Evolutionary conservation across 2,888 invertebrate species (phyloP).

Genomic region (Schizaphis graminum): DNA sequence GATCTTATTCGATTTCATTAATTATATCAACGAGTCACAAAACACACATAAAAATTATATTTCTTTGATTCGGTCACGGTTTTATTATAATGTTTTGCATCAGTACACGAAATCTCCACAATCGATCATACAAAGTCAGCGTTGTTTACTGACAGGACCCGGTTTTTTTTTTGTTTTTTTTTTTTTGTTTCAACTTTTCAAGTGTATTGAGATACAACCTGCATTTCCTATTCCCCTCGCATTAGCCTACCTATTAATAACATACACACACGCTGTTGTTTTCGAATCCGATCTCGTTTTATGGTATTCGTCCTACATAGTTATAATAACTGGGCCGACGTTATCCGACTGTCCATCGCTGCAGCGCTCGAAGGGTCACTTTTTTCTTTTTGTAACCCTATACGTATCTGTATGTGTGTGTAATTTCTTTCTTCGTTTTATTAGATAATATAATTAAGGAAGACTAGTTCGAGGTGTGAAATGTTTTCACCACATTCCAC

Average conservation of each 20-base stretch:
- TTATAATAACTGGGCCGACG: slow-evolving; percentile 54
- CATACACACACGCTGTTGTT: slow-evolving; percentile 13
- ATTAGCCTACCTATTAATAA: slow-evolving; percentile 60
- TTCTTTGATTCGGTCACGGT: not conserved
- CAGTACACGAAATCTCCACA: slow-evolving; percentile 34
- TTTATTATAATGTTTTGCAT: slow-evolving; percentile 46
- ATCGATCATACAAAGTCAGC: slow-evolving; percentile 58
- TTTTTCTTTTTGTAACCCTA: slow-evolving; percentile 45
- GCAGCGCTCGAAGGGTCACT: slow-evolving; percentile 47
- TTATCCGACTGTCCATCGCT: slow-evolving; percentile 48
- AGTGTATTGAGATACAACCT: slow-evolving; percentile 17
- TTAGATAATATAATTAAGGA: slow-evolving; percentile 46
- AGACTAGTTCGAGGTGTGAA: slow-evolving; percentile 49
- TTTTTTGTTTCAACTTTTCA: not conserved
- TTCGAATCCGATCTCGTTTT: slow-evolving; percentile 54
- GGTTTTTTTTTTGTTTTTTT: slow-evolving; percentile 40
- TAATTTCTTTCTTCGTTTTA: slow-evolving; percentile 53
- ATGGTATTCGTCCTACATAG: slow-evolving; percentile 46
- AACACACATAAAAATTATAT: not conserved
- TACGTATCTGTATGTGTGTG: not conserved
- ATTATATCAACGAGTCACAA: not conserved
- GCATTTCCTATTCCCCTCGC: slow-evolving; percentile 44
- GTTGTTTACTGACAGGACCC: slow-evolving; percentile 49
- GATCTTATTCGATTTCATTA: not conserved
- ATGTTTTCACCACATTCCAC: slow-evolving; percentile 53